These are phyloP conservation scores for Sphaeridia pumilis DNA, from an alignment of 2,888 invertebrate genomes.

Conservation along the genomic window DNA sequence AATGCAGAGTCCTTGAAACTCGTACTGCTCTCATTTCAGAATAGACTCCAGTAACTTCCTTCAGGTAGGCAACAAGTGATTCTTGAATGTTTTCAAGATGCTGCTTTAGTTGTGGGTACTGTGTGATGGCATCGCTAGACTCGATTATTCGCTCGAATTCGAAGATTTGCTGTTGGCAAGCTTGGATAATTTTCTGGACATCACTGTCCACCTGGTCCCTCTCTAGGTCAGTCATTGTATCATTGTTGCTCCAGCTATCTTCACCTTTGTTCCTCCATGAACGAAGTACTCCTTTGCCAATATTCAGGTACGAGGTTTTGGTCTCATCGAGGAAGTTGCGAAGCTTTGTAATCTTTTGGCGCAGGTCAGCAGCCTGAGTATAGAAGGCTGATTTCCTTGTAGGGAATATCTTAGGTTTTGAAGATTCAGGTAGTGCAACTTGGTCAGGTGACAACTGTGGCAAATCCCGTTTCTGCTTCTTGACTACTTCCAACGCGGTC, in stretches of 20 bases:
- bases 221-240: constrained; percentile 68
- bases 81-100: constrained; percentile 65
- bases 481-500: constrained; percentile 70
- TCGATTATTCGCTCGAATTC: constrained; percentile 56
- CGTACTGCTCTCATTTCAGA: constrained; percentile 77
- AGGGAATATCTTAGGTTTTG: constrained; percentile 26
- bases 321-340: constrained; percentile 70
- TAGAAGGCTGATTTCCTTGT: constrained; percentile 28
- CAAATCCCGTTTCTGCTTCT: constrained; percentile 60
- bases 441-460: constrained; percentile 39
- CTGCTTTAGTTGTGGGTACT: constrained; percentile 56
- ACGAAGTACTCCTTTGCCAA: constrained; percentile 43
- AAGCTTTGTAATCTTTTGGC: constrained; percentile 62
- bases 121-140: constrained; percentile 41
- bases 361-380: constrained; percentile 59
- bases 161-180: constrained; percentile 62
- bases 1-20: constrained; percentile 72
- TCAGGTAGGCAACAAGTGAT: constrained; percentile 66
- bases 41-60: constrained; percentile 73
- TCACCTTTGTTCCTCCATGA: neutral
- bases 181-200: constrained; percentile 70
- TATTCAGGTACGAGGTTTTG: constrained; percentile 73
- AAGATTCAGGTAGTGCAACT: neutral
- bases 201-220: constrained; percentile 75
- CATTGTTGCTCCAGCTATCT: constrained; percentile 47